Evolutionary conservation across 2,797 vertebrate species (phyloP), one percentile per base, ranked within the genome.

Genomic region (Vireo griseus): DNA sequence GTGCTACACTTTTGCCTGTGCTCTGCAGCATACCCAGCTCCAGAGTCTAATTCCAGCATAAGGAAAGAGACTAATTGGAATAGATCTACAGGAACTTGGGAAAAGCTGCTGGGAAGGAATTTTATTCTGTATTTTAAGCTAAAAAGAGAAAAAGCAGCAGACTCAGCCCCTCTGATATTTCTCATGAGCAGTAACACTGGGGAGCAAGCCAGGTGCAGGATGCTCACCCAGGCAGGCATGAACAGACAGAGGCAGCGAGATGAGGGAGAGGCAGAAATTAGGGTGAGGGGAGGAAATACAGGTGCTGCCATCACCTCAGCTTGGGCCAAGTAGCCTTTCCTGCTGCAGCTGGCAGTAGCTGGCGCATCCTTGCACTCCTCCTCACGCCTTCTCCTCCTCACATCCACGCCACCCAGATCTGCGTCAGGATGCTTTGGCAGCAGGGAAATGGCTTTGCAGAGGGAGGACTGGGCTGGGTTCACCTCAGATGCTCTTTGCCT

Each of bases 51-150:
- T 93, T 86, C 69, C 35, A 55, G 0, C 15, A 3, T 84, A 77
- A 88, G 28, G n/a, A 42, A 68, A 81, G 42, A 61, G 39, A 88
- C 73, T 96, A 87, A 90, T 81, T 94, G 88, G 94, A 92, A 96
- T 90, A 87, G 94, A 96, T 93, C 94, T 87, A 76, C 3, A 2
- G 57, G 74, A 93, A 68, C 73, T 61, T 88, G 88, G 85, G 90
- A 55, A 79, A 92, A 94, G 68, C 73, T 77, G 25, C 44, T n/a
- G 58, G 22, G 71, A 91, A 45, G 42, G 42, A 86, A 67, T 90
- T 59, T 79, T 55, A 72, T 81, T 76, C 75, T 79, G 54, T 48
- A 39, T 33, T 92, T 81, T 54, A 58, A 82, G 52, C 20, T 78
- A 6, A 68, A 63, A 50, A 54, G 66, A 54, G 20, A 19, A 28